Percentiles rank a stretch among this genome's conserved stretches.
phyloP scores from a whole-genome alignment of 2,797 vertebrate genomes.

The Peromyscus attwateri region DNA sequence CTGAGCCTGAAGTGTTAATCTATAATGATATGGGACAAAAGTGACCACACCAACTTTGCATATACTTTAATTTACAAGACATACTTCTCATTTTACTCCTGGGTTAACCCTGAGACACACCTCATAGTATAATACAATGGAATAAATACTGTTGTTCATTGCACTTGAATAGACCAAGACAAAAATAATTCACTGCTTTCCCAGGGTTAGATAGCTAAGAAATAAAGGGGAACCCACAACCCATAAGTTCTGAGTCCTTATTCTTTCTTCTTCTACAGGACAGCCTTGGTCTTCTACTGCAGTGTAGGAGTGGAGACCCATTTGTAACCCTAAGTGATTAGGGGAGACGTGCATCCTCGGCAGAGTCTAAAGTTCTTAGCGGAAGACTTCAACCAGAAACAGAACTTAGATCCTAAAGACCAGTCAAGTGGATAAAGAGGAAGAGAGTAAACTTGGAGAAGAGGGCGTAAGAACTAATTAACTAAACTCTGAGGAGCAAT shows the following conservation, averaged over 20 bases:
- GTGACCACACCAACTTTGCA: conserved; percentile 23
- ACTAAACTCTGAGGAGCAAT: conserved; percentile 15
- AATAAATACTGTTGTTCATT: background rate
- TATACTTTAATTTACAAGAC: conserved; percentile 17
- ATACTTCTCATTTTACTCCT: conserved; percentile 8
- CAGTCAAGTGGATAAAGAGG: background rate
- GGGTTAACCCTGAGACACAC: background rate
- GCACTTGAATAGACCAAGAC: background rate
- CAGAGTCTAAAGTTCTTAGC: background rate
- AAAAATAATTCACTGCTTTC: conserved; percentile 2
- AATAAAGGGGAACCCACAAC: background rate
- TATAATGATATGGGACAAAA: conserved; percentile 33
- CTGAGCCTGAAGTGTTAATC: background rate
- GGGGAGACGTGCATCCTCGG: background rate
- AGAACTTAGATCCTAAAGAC: background rate
- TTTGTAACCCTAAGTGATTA: background rate
- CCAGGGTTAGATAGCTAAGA: conserved; percentile 3
- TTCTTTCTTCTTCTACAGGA: background rate
- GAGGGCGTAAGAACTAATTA: background rate
- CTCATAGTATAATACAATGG: background rate
- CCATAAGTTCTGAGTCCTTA: background rate
- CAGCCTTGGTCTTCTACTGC: background rate
- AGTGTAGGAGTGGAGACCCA: background rate
- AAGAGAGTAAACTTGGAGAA: background rate
- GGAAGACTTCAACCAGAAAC: background rate